Evolutionary conservation across 2,797 vertebrate genomes (phyloP), one percentile per base, ranked within the genome.

Genomic region (Leptatherina wallacei): DNA sequence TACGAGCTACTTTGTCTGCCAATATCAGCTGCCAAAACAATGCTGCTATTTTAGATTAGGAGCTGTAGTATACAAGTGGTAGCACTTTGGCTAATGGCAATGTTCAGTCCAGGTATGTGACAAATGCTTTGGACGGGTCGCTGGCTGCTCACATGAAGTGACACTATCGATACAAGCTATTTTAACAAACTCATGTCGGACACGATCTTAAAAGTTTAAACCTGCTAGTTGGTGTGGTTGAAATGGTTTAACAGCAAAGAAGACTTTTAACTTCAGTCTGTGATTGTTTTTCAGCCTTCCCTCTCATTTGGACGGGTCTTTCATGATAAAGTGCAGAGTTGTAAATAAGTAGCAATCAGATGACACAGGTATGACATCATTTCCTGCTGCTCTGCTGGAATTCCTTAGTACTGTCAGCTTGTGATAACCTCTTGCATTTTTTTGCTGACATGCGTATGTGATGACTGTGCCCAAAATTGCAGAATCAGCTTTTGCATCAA

Each of bases 41-140:
- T 67, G 87, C 65, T 77, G 73, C 90, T 88, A 86, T 88, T 88
- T 89, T 78, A 76, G 85, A 84, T 79, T 65, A 63, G 73, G 73
- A 81, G 52, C 71, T 36, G 60, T 61, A 13, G 68, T 56, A 7
- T 62, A 54, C 72, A 77, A 82, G 80, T 83, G 86, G 60, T 56
- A 47, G 69, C 52, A 64, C 77, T 73, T 60, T 69, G 65, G 75
- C 82, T 71, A 75, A 68, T 79, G 73, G 61, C 76, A 63, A 66
- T 65, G 71, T 40, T 55, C 70, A 27, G 55, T 62, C 24, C 74
- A 77, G 77, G 72, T 80, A 82, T 85, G 82, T 85, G 76, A 65
- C 69, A 63, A 73, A 81, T 62, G 59, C 67, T 80, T 81, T 76
- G 59, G 49, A 73, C 72, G 74, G 71, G 66, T 76, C 71, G 6